Evolutionary conservation across 2,113 vertebrate genomes (phyloP), one percentile per base, ranked within the genome.

Genomic region (Tauraco erythrolophus): DNA sequence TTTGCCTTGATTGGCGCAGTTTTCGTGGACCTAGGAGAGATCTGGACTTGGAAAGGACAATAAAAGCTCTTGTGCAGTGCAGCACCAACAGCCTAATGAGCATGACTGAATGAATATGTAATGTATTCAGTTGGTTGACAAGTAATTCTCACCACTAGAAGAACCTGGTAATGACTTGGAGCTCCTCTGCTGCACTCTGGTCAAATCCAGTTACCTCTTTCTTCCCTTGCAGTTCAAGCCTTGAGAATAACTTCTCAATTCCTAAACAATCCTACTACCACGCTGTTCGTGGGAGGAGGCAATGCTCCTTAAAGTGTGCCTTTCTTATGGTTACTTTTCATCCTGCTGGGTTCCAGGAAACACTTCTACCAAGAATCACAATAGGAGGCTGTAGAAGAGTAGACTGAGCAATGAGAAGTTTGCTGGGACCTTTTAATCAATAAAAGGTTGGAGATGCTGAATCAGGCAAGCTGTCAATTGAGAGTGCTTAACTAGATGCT

Each of bases 1-100:
- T 92, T 70, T 71, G 9, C 24, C 65, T 16, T 58, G 48, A 43
- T 18, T 87, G 39, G 8, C 4, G 1, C 0, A 0, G 4, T 77
- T 50, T 79, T 91, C 11, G 11, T 61, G 53, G 43, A 37, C 14
- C 19, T 37, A 30, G 68, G 25, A 75, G 45, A 50, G 31, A 27
- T 21, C 31, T 56, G 39, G 35, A 5, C 21, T 78, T 78, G 14
- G 17, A 81, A 81, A 93, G 18, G 33, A 31, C 18, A 23, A 10
- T 9, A 19, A 61, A 85, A 69, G 13, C 24, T 71, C 35, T 53
- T 68, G 46, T 0, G 1, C 30, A 76, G 5, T 19, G 16, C 10
- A 62, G 16, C 8, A 12, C 5, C 39, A 82, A 43, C 43, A 89
- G 74, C 56, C n/a, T 65, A 24, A 8, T 50, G 15, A 22, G 35